Evolutionary conservation across 2,797 vertebrate species (phyloP), one percentile per base, ranked within the genome.

Genomic region (Cyclura pinguis): DNA sequence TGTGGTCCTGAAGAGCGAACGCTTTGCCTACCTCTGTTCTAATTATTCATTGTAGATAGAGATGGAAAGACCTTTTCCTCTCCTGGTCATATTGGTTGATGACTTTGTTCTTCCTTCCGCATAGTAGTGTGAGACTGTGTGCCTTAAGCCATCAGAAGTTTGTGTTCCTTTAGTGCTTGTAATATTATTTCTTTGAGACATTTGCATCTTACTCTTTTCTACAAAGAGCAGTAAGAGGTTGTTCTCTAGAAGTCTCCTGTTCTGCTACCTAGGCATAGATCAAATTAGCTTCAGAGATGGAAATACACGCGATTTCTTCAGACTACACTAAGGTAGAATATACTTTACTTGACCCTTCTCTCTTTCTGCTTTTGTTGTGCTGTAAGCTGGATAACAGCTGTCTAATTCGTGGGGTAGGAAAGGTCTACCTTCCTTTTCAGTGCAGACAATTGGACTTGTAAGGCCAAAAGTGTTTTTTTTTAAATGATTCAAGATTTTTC

Each of bases 241-340:
- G 62, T 38, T 80, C 35, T 38, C 5, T 72, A 13, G 47, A 80
- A 52, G 50, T n/a, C 27, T 42, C 20, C 67, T 67, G 42, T 18
- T 42, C 27, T 78, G 52, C 67, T 16, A 24, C 47, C 50, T 6
- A 80, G 24, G 18, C 18, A 10, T 72, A 89, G 81, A 84, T 5
- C 47, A 86, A 59, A 38, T 73, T 62, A 82, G 74, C 77, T 89
- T 89, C 88, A 64, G 84, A 69, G 57, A 81, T 73, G 47, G 84
- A 55, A 57, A 82, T 50, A 62, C 27, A 64, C 32, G 22, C 76
- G 84, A 62, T 47, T 50, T 3, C 80, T 85, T 87, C 78, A 82
- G 38, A 62, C 6, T n/a, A 22, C 67, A 69, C 38, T 52, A 55
- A 67, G 72, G 73, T 81, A 82, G 64, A 83, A 47, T 42, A 83